Percentiles rank a stretch among this genome's conserved stretches.
Evolutionary conservation across 2,797 vertebrate genomes (phyloP).

Genomic region (Chaetodon trifasciatus): DNA sequence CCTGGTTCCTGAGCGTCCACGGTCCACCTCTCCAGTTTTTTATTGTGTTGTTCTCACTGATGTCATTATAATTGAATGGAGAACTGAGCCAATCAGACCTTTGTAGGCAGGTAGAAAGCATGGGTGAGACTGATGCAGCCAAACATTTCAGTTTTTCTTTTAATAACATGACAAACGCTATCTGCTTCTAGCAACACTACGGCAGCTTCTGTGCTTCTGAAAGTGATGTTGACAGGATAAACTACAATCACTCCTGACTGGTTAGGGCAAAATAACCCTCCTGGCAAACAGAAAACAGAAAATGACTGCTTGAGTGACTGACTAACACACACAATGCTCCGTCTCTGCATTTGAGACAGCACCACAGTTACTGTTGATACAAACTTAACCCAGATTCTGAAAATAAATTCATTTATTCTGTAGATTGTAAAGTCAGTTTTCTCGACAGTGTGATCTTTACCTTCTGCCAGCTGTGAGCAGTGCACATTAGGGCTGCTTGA

Average conservation of each 20-base stretch:
- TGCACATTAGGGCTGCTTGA: neutral
- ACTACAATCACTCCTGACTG: neutral
- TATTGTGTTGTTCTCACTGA: neutral
- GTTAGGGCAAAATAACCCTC: neutral
- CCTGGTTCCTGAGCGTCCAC: neutral
- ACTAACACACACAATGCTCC: neutral
- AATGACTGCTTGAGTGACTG: neutral
- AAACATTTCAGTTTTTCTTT: neutral
- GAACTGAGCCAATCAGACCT: neutral
- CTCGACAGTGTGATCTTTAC: neutral
- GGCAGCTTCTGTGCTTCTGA: neutral
- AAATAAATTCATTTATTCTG: neutral
- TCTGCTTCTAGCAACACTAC: neutral
- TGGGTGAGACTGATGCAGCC: neutral
- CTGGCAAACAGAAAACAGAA: neutral
- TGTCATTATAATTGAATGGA: neutral
- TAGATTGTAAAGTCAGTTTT: neutral
- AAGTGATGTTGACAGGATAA: neutral
- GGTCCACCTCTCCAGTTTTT: neutral
- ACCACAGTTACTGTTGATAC: neutral
- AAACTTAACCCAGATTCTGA: neutral
- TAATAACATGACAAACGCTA: neutral
- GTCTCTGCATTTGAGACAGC: neutral
- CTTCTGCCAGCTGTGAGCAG: neutral
- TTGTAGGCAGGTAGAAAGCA: neutral